Base-by-base conservation (phyloP, 1,140 invertebrate species). In the Palaemon carinicauda region DNA sequence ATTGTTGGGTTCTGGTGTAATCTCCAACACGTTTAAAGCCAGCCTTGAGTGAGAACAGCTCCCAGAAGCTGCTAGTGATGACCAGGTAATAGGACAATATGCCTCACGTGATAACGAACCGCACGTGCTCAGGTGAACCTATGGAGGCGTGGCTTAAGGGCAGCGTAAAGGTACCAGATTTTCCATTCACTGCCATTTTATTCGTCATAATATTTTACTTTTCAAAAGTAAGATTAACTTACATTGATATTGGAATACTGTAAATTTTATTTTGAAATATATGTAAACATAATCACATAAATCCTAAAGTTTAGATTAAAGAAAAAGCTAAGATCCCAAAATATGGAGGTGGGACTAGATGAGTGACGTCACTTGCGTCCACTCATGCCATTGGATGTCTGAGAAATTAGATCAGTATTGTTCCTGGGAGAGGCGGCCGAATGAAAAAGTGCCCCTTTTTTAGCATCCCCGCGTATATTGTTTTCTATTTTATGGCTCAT, bases 61-160 rank as follows among this genome's bases (percentile, higher is more conserved):
- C 5, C 33, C 10, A 56, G 24, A 50, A 41, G 29, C 53, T 60
- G 50, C 50, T 50, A 27, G n/a, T 41, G 31, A 24, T 74, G 56
- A 71, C 51, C 65, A 80, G 82, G 75, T 79, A 51, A 33, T 10
- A n/a, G 82, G 56, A 52, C 53, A 60, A 29, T 52, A 51, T 85
- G 82, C 73, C 41, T 75, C 82, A 83, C 82, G 53, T 83, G 82
- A 54, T 73, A 69, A 52, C 29, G 29, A 15, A 77, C 60, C 80
- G 33, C 84, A 86, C 77, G 84, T 86, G 84, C 65, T 80, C 84
- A 86, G 77, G 77, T 86, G 51, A 71, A n/a, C 77, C 12, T 10
- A 21, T 27, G 77, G 50, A 52, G 84, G 84, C 60, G 77, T 74
- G 56, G 75, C 56, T 27, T 65, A 54, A 27, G 15, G 14, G 9